Evolutionary conservation across 2,888 invertebrate genomes (phyloP).

Genomic region (Polylopha cassiicola): DNA sequence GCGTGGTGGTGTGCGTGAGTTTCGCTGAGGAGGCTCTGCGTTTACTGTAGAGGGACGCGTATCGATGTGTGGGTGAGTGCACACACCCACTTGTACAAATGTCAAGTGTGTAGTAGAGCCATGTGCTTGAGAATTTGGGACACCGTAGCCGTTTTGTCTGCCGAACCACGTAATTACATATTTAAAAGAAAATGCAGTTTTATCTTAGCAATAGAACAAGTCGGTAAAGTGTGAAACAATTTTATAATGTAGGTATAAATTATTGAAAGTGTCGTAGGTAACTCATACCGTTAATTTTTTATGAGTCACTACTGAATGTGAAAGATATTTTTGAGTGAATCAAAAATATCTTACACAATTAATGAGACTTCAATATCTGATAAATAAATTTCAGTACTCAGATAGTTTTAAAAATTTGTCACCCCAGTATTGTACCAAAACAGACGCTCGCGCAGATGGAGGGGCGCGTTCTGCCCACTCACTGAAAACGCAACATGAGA

Average conservation of each 20-base stretch:
- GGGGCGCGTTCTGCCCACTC: conserved; percentile 66
- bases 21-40: conserved; percentile 49
- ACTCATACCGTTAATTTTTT: no score
- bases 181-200: no score
- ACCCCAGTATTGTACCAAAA: conserved; percentile 61
- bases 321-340: no score
- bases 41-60: conserved; percentile 35
- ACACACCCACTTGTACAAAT: conserved; percentile 62
- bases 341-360: no score
- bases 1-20: conserved; percentile 56
- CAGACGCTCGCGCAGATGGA: conserved; percentile 60
- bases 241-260: no score
- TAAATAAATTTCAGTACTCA: conserved; percentile 15
- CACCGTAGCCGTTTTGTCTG: conserved; percentile 6
- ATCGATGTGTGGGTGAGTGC: conserved; percentile 64
- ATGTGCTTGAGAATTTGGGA: conserved; percentile 27
- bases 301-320: no score
- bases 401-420: conserved; percentile 47
- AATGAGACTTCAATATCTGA: no score
- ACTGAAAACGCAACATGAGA: conserved; percentile 40
- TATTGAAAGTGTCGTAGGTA: no score
- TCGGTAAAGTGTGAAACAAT: no score
- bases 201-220: no score
- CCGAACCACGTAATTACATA: no score
- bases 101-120: conserved; percentile 49